Evolutionary conservation across 2,113 vertebrate species (phyloP).

Genomic region (Aspiorhynchus laticeps): DNA sequence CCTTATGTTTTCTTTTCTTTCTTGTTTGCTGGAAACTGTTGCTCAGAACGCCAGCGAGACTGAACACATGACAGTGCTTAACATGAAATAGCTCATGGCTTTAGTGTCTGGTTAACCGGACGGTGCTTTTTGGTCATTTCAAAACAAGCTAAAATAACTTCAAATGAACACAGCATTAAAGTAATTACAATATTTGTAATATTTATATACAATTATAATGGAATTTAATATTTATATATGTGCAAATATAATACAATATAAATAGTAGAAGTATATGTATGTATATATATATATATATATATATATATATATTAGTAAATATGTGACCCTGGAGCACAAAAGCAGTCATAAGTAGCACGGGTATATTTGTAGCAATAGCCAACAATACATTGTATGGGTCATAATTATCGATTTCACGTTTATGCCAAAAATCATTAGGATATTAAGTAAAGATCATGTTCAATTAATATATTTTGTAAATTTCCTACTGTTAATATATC

Average conservation of each 20-base stretch:
- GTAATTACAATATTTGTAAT: neutral
- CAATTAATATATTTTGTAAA: too few relatives aligned
- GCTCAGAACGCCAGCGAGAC: neutral
- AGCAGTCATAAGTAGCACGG: too few relatives aligned
- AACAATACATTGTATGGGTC: too few relatives aligned
- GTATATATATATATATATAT: neutral
- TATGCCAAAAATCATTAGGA: too few relatives aligned
- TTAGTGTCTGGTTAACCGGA: neutral
- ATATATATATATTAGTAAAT: too few relatives aligned
- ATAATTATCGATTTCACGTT: too few relatives aligned
- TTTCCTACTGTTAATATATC: too few relatives aligned
- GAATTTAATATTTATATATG: neutral
- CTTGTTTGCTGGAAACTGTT: conserved; percentile 21
- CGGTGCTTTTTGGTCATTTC: neutral
- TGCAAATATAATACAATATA: neutral
- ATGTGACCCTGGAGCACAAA: too few relatives aligned
- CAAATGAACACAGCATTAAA: neutral
- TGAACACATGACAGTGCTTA: neutral
- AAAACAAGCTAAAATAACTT: conserved; percentile 1
- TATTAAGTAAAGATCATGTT: too few relatives aligned
- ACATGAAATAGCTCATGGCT: neutral
- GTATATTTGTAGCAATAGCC: too few relatives aligned
- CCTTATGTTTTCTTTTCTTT: conserved; percentile 62
- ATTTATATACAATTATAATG: neutral
- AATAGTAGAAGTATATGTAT: neutral